phyloP scores from a whole-genome alignment of 1,140 invertebrate genomes.

The Ooceraea biroi region DNA sequence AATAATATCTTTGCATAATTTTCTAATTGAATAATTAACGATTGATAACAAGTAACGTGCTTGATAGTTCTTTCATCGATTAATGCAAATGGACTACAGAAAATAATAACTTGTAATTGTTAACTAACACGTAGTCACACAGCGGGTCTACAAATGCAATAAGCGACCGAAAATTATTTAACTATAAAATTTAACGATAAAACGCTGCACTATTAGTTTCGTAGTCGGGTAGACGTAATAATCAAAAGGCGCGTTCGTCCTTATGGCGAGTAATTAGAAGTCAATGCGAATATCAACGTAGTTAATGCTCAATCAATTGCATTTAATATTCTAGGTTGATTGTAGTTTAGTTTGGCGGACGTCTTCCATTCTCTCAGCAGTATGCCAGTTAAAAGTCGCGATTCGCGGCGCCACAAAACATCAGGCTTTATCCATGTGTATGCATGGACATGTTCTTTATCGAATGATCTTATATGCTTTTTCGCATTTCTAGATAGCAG shows the following conservation, averaged over 20 bases:
- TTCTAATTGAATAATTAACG: not conserved
- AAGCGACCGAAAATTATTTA: not conserved
- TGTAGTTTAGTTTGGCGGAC: constrained; percentile 35
- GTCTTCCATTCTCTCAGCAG: constrained; percentile 49
- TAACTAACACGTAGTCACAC: not conserved
- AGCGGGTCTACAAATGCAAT: constrained; percentile 19
- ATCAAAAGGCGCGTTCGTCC: constrained; percentile 12
- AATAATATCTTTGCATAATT: constrained; percentile 19
- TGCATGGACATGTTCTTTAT: not conserved
- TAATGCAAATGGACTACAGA: constrained; percentile 2
- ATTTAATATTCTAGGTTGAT: constrained; percentile 54
- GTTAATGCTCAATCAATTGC: constrained; percentile 57
- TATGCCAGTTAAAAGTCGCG: constrained; percentile 2
- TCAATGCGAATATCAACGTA: constrained; percentile 22
- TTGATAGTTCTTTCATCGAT: constrained; percentile 27
- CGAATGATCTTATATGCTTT: constrained; percentile 6
- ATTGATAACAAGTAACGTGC: not conserved
- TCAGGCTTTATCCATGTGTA: not conserved
- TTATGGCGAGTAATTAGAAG: constrained; percentile 18
- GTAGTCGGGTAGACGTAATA: not conserved
- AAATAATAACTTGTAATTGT: constrained; percentile 22
- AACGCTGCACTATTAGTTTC: constrained; percentile 17
- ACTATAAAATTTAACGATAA: constrained; percentile 19
- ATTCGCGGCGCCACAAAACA: not conserved
- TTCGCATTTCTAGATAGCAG: not conserved